A percentile compares a stretch with the other conserved stretches of the same genome.
Evolutionary conservation across 2,797 vertebrate species (phyloP).

Genomic region (Schizothorax lantsangensis): DNA sequence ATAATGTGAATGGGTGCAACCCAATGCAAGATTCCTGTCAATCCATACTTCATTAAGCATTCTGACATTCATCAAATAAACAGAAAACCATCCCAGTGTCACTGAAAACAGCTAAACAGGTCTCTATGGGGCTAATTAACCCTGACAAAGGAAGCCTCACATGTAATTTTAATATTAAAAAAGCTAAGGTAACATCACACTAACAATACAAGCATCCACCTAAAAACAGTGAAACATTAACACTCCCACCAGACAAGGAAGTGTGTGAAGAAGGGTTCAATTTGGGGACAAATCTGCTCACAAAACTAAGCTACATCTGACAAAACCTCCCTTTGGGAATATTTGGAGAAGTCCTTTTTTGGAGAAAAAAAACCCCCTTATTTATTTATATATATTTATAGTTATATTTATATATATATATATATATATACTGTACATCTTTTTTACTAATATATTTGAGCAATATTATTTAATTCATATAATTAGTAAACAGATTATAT

Average conservation of each 20-base stretch:
- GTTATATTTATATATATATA: too few species aligned
- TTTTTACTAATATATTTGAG: not conserved
- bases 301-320: not conserved
- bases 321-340: not conserved
- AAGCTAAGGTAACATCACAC: not conserved
- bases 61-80: constrained; percentile 24
- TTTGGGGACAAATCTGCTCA: not conserved
- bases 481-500: not conserved
- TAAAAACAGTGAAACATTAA: constrained; percentile 20
- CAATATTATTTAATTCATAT: not conserved
- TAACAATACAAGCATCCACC: not conserved
- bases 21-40: not conserved
- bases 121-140: constrained; percentile 21
- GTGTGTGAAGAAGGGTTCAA: not conserved
- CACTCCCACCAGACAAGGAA: constrained; percentile 18
- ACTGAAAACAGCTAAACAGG: constrained; percentile 17
- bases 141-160: not conserved
- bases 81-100: constrained; percentile 11
- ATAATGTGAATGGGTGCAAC: not conserved
- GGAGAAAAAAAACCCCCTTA: not conserved
- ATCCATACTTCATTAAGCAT: constrained; percentile 17
- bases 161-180: not conserved
- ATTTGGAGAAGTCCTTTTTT: not conserved
- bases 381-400: too few species aligned
- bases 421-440: too few species aligned